phyloP scores from a whole-genome alignment of 35 echinoderm and acorn worm genomes.

The Eucidaris tribuloides region DNA sequence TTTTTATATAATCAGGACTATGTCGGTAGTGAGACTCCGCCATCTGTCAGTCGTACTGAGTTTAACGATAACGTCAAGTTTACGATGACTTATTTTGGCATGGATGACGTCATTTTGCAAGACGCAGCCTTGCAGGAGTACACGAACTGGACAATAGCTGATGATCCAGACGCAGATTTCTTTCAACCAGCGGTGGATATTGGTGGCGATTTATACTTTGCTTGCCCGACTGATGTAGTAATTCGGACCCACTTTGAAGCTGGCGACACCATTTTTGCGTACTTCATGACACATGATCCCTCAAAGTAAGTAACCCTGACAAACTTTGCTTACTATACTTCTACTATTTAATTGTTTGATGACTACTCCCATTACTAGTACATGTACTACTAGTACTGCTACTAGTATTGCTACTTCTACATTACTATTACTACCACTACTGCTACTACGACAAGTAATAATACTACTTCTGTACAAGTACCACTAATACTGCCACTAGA shows the following conservation, averaged over 20 bases:
- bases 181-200: slow-evolving; percentile 9
- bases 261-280: slow-evolving; percentile 36
- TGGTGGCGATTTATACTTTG: background rate
- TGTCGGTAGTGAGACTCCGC: background rate
- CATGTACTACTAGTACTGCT: too few relatives aligned
- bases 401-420: too few relatives aligned
- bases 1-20: background rate
- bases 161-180: slow-evolving; percentile 56
- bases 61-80: background rate
- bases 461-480: too few relatives aligned
- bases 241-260: background rate
- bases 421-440: too few relatives aligned
- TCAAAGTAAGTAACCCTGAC: slow-evolving; percentile 16
- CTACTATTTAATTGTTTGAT: too few relatives aligned
- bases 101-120: slow-evolving; percentile 6
- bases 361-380: too few relatives aligned
- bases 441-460: too few relatives aligned
- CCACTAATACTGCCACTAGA: too few relatives aligned
- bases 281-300: slow-evolving; percentile 62
- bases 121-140: slow-evolving; percentile 61
- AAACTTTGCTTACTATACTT: too few relatives aligned
- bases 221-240: slow-evolving; percentile 14
- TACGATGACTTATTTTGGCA: background rate
- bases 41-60: background rate
- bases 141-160: slow-evolving; percentile 54